Evolutionary conservation across 2,888 invertebrate species (phyloP).

Genomic region (Drosophila peninsularis): DNA sequence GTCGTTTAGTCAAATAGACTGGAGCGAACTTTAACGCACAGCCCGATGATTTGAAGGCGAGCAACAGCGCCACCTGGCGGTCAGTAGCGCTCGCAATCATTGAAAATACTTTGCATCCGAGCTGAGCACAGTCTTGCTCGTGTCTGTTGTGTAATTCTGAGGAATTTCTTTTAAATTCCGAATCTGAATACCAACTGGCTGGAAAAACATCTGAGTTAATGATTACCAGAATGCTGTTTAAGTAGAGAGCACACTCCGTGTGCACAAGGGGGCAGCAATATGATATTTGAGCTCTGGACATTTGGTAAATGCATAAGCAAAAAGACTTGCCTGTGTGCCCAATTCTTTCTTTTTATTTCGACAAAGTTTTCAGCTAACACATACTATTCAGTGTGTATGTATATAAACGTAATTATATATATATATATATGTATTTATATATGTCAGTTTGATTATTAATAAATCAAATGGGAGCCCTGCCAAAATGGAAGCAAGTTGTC

Average conservation of each 20-base stretch:
- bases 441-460: constrained; percentile 65
- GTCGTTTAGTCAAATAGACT: neutral
- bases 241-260: neutral
- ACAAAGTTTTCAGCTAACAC: neutral
- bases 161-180: no score
- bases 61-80: constrained; percentile 29
- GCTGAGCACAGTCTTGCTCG: no score
- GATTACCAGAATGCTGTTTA: neutral
- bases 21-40: neutral
- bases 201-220: no score
- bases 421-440: constrained; percentile 3
- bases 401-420: neutral
- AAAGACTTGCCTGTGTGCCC: neutral
- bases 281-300: neutral
- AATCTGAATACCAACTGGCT: no score
- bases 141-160: no score
- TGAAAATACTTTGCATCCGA: no score
- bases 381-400: neutral
- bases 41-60: neutral
- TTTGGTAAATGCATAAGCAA: neutral
- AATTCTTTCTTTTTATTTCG: neutral
- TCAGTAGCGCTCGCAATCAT: no score
- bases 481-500: constrained; percentile 64
- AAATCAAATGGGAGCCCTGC: constrained; percentile 60
- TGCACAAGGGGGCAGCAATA: no score